Evolutionary conservation across 1,140 invertebrate genomes (phyloP), one percentile per base, ranked within the genome.

Genomic region (Cotesia typhae): DNA sequence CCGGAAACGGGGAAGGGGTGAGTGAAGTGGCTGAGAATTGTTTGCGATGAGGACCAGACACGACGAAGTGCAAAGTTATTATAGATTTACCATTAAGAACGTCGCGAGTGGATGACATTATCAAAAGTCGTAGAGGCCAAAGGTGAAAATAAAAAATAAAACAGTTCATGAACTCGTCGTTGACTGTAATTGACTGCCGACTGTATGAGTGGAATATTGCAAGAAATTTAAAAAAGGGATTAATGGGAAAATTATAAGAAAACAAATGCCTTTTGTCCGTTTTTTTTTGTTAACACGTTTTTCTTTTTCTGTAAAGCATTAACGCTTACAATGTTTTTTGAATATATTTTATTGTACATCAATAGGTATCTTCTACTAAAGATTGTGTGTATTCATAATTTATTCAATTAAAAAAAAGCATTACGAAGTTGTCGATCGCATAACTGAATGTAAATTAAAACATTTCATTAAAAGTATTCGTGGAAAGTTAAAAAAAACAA

Each of bases 51-150:
- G 38, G 47, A 55, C 59, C 36, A 70, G 60, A 59, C 69, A 66
- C 64, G 64, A 52, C 28, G 20, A 41, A 67, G 66, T 67, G 66
- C 52, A 67, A 51, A 68, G 66, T 63, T 72, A 69, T 75, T 73
- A 73, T 73, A 71, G 74, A 75, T 73, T 75, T 73, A 73, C 67
- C 74, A 73, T 73, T 68, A 73, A 71, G 67, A 38, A 61, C 36
- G 63, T 65, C 51, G 53, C 65, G 59, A 67, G 14, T 20, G 63
- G 68, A 67, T 67, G 47, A 70, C 57, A 66, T 74, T 61, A 47
- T 74, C 69, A 61, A 71, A 61, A 59, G 55, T 65, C 61, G 17
- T 35, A 9, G 47, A 9, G 57, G 36, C 1, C 7, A 60, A 28
- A n/a, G 60, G 63, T 52, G 5, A 52, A 38, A 28, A 28, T 28